Evolutionary conservation across 1,140 invertebrate species (phyloP).

Genomic region (Reticulitermes speratus): DNA sequence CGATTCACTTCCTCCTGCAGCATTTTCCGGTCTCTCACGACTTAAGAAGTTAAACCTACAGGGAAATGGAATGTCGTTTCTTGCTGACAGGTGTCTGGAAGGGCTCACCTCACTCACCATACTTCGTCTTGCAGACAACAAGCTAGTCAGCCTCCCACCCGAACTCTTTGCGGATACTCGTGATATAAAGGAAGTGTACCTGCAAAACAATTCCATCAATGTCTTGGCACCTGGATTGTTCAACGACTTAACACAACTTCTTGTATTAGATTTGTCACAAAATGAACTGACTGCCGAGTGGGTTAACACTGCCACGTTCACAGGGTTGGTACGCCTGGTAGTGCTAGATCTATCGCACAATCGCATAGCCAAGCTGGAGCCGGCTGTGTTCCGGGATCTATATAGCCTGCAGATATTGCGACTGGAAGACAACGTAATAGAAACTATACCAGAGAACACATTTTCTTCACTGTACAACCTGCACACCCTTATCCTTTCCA

Average conservation of each 20-base stretch:
- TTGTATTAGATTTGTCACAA: conserved; percentile 78
- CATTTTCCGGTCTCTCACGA: conserved; percentile 68
- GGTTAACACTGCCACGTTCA: conserved; percentile 85
- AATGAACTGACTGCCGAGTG: conserved; percentile 85
- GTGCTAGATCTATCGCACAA: conserved; percentile 81
- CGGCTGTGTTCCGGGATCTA: conserved; percentile 75
- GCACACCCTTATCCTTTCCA: conserved; percentile 80
- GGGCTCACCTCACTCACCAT: conserved; percentile 73
- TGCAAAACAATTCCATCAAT: conserved; percentile 84
- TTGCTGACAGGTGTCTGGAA: conserved; percentile 79
- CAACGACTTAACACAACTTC: conserved; percentile 73
- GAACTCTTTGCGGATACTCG: conserved; percentile 78
- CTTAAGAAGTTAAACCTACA: conserved; percentile 65
- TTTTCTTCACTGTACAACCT: conserved; percentile 79
- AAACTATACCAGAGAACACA: conserved; percentile 76
- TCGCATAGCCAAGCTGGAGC: conserved; percentile 73
- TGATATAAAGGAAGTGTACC: conserved; percentile 77
- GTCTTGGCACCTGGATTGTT: conserved; percentile 84
- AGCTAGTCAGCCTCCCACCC: conserved; percentile 75
- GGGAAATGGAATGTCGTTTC: conserved; percentile 68
- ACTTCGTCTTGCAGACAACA: conserved; percentile 79
- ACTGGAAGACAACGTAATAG: conserved; percentile 80
- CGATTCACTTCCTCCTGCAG: conserved; percentile 71
- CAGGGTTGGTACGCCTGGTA: conserved; percentile 74
- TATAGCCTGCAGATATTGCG: conserved; percentile 78